Evolutionary conservation across 2,888 invertebrate genomes (phyloP), one percentile per base, ranked within the genome.

Genomic region (Tinea pellionella): DNA sequence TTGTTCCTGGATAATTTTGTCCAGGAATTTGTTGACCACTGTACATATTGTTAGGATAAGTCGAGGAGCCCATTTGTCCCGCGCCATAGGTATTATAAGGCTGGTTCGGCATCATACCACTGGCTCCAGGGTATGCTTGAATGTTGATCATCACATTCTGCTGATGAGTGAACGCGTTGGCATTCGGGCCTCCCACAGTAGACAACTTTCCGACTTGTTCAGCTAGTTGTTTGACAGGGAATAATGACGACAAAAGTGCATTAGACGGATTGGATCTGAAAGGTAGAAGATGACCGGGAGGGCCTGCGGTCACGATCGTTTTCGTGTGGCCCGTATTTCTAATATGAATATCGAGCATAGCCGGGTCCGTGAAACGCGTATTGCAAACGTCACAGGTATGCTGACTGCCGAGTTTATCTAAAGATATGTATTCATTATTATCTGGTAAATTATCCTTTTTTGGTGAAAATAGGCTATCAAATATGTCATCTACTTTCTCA

Each of bases 61-160:
- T 19, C 66, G 87, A 24, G 24, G 24, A 24, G 24, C 89, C 81
- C 67, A 82, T 77, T 61, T 81, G 83, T 7, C 73, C 74, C 15
- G 78, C 68, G 9, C 73, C 73, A 63, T 84, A 86, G 1, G 75
- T 57, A 55, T 78, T 84, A 66, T 89, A 89, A 24, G 83, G 73
- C 18, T 83, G 88, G 1, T 82, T 82, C 12, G 84, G 80, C 75
- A 88, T 84, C 42, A 79, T 78, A 12, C 88, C 88, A 29, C 84
- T 80, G 2, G 74, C 78, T 30, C 89, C 89, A 4, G 90, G 90
- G 66, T 90, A 90, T 57, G 90, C 90, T 68, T 91, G 90, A 30
- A 90, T 90, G 65, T 91, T 91, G 58, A 91, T 90, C 77, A 90
- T 85, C 1, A 91, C 90, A 68, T 90, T 90, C 68, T 91, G 91